Evolutionary conservation across 37 sponge, comb jelly and placozoan genomes (phyloP).

Genomic region (Agelas oroides): DNA sequence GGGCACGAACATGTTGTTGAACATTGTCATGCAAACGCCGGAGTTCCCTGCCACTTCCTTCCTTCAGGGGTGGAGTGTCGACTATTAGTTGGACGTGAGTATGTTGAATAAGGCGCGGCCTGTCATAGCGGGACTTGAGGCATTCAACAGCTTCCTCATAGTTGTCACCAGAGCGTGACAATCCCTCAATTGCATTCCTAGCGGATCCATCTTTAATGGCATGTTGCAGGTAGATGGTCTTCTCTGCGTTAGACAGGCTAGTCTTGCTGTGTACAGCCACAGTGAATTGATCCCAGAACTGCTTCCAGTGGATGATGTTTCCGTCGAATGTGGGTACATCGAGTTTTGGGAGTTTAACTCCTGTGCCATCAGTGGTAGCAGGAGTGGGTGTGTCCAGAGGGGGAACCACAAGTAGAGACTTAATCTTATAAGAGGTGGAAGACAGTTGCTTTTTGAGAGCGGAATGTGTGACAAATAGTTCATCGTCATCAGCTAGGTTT

Average conservation of each 20-base stretch:
- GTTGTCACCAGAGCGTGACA: conserved; percentile 56
- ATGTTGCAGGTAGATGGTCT: conserved; percentile 51
- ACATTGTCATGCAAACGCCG: conserved; percentile 38
- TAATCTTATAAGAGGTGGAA: conserved; percentile 21
- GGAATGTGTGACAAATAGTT: conserved; percentile 19
- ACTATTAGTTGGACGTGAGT: conserved; percentile 50
- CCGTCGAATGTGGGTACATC: conserved; percentile 59
- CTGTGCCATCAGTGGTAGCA: conserved; percentile 22
- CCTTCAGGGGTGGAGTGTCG: conserved; percentile 45
- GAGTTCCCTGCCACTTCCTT: conserved; percentile 53
- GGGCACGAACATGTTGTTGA: conserved; percentile 60
- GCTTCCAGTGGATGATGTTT: conserved; percentile 57
- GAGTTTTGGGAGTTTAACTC: conserved; percentile 49
- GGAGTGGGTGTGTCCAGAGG: background rate
- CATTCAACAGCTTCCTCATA: conserved; percentile 59
- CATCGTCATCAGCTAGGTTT: no score
- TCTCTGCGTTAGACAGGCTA: conserved; percentile 41
- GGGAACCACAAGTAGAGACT: conserved; percentile 14
- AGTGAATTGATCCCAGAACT: conserved; percentile 55
- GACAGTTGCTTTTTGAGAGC: conserved; percentile 12
- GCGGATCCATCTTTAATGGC: conserved; percentile 54
- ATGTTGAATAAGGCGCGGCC: conserved; percentile 52
- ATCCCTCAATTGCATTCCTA: conserved; percentile 53
- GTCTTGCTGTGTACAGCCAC: conserved; percentile 39
- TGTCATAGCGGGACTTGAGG: conserved; percentile 40